A percentile compares a stretch with the other conserved stretches of the same genome.
phyloP scores from a whole-genome alignment of 2,113 vertebrate genomes.

The Ictalurus furcatus region DNA sequence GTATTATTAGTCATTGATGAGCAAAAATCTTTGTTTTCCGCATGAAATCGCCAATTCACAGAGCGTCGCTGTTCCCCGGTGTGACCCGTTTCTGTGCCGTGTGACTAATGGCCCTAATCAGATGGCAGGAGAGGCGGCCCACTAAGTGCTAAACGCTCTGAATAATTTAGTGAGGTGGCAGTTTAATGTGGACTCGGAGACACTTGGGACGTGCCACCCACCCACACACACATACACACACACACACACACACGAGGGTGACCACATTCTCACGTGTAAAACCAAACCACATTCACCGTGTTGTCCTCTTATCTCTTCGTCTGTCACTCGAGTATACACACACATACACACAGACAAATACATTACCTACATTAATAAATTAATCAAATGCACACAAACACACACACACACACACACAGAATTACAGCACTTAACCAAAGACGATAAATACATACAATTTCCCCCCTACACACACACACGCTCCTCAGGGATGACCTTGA shows the following conservation, averaged over 20 bases:
- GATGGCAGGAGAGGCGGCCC: slow-evolving; percentile 62
- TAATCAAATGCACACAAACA: not conserved
- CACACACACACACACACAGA: slow-evolving; percentile 6
- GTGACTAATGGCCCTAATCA: slow-evolving; percentile 60
- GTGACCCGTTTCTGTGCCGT: slow-evolving; percentile 52
- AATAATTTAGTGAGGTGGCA: slow-evolving; percentile 90
- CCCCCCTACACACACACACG: slow-evolving; percentile 2
- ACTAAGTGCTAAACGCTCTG: slow-evolving; percentile 87
- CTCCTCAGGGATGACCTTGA: slow-evolving; percentile 66
- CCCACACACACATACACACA: slow-evolving; percentile 48
- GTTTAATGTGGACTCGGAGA: slow-evolving; percentile 82
- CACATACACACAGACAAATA: slow-evolving; percentile 51
- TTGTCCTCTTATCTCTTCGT: not conserved
- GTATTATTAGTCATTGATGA: slow-evolving; percentile 23
- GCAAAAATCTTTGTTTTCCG: slow-evolving; percentile 44
- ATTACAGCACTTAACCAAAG: slow-evolving; percentile 19
- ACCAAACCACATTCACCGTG: not conserved
- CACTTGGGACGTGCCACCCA: slow-evolving; percentile 63
- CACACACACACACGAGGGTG: not conserved
- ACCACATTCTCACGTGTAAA: slow-evolving; percentile 13
- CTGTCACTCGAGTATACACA: slow-evolving; percentile 40
- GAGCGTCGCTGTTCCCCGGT: slow-evolving; percentile 19
- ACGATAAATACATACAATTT: slow-evolving; percentile 21
- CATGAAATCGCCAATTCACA: slow-evolving; percentile 27
- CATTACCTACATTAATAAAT: not conserved